phyloP scores from a whole-genome alignment of 2,888 invertebrate genomes.

The Drosophila mimetica region DNA sequence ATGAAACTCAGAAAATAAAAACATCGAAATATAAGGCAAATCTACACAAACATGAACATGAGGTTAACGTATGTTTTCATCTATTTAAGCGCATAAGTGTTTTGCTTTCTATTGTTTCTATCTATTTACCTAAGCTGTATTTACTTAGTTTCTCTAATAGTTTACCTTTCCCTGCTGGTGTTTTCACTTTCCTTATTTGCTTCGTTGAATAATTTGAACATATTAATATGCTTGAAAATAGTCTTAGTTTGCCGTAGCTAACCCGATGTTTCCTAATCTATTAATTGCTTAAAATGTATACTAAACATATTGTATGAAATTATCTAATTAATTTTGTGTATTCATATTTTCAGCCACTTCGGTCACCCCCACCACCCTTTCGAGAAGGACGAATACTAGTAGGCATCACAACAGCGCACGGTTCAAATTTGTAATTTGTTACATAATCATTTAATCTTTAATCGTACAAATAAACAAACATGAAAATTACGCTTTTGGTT shows the following conservation, averaged over 20 bases:
- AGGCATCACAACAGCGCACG: not conserved
- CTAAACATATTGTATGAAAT: not conserved
- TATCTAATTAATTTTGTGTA: not conserved
- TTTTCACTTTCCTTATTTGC: not conserved
- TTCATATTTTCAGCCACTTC: slow-evolving; percentile 1
- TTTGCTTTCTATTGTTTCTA: slow-evolving; percentile 32
- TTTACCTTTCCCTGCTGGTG: slow-evolving; percentile 5
- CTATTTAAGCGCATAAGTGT: not conserved
- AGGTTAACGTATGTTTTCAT: slow-evolving; percentile 23
- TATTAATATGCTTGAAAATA: not conserved
- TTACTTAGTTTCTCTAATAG: not conserved
- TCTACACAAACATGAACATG: slow-evolving; percentile 14
- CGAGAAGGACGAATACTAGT: slow-evolving; percentile 23
- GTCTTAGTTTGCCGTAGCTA: not conserved
- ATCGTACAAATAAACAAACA: slow-evolving; percentile 12
- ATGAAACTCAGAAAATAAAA: slow-evolving; percentile 9
- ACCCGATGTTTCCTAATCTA: not conserved
- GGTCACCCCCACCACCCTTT: slow-evolving; percentile 25
- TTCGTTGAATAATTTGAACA: not conserved
- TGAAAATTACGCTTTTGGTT: not conserved
- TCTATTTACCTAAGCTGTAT: slow-evolving; percentile 12
- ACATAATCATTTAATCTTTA: slow-evolving; percentile 12
- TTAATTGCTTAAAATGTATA: not conserved
- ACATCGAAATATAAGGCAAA: not conserved
- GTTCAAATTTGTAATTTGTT: slow-evolving; percentile 15